Evolutionary conservation across 2,797 vertebrate genomes (phyloP).

Genomic region (Lepus oiostolus): DNA sequence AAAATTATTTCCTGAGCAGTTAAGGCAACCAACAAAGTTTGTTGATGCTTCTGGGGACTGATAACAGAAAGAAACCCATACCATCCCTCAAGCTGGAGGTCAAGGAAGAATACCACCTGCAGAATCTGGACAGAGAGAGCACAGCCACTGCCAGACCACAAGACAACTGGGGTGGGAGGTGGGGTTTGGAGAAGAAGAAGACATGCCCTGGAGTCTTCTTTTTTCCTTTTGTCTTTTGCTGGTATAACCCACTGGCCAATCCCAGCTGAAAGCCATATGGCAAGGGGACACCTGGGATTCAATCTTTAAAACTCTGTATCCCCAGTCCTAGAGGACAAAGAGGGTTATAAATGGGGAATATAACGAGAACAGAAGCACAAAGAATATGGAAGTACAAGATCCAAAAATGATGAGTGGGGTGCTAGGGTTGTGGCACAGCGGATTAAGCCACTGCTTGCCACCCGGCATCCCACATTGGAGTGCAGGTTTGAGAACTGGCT

Average conservation of each 20-base stretch:
- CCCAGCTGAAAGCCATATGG: background rate
- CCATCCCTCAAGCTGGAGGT: background rate
- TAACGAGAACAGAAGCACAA: background rate
- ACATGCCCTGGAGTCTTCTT: no score
- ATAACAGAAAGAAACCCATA: background rate
- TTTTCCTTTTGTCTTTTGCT: background rate
- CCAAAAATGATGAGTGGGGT: background rate
- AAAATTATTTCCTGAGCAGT: background rate
- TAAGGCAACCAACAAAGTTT: conserved; percentile 19
- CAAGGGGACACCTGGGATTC: background rate
- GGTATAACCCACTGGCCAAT: background rate
- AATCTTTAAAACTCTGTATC: background rate
- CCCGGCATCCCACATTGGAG: no score
- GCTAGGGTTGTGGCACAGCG: no score
- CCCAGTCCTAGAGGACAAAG: background rate
- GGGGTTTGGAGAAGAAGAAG: background rate
- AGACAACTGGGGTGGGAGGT: background rate
- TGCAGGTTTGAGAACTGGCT: no score
- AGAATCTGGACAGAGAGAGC: background rate
- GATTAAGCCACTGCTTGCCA: no score
- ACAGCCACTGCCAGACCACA: background rate
- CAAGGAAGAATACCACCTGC: background rate
- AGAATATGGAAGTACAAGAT: background rate
- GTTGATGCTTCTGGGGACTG: background rate
- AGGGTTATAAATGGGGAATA: background rate